phyloP scores from a whole-genome alignment of 2,888 invertebrate species.

The Labia minor region DNA sequence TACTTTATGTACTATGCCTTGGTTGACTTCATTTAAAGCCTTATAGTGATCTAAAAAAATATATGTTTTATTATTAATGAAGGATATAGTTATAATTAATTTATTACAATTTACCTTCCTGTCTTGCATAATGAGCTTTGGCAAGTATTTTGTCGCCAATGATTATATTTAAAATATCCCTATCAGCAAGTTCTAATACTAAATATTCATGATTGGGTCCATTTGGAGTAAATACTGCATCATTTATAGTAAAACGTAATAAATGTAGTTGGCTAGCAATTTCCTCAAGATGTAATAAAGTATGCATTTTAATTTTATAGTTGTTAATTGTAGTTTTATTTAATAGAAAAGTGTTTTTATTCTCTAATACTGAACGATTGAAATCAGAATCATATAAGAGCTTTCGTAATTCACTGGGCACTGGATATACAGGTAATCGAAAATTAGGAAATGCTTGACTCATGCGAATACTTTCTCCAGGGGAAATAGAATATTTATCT shows the following conservation, averaged over 20 bases:
- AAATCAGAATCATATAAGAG: neutral
- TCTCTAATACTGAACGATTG: neutral
- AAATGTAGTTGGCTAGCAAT: neutral
- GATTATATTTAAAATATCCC: neutral
- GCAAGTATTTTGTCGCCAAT: neutral
- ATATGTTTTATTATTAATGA: neutral
- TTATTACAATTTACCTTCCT: neutral
- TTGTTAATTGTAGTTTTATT: neutral
- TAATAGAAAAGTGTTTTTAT: neutral
- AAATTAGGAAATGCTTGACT: slow-evolving; percentile 5
- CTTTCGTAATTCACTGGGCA: neutral
- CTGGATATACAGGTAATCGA: neutral
- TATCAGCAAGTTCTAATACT: neutral
- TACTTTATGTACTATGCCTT: slow-evolving; percentile 64
- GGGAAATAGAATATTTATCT: neutral
- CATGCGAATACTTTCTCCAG: neutral
- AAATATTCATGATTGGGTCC: neutral
- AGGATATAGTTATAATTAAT: neutral
- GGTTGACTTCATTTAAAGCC: neutral
- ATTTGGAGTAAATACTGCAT: neutral
- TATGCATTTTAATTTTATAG: neutral
- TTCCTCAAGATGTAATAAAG: neutral
- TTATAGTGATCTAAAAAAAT: neutral
- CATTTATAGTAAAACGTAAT: neutral
- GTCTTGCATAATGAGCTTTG: neutral